Evolutionary conservation across 2,888 invertebrate genomes (phyloP).

Genomic region (Tipula confusa): DNA sequence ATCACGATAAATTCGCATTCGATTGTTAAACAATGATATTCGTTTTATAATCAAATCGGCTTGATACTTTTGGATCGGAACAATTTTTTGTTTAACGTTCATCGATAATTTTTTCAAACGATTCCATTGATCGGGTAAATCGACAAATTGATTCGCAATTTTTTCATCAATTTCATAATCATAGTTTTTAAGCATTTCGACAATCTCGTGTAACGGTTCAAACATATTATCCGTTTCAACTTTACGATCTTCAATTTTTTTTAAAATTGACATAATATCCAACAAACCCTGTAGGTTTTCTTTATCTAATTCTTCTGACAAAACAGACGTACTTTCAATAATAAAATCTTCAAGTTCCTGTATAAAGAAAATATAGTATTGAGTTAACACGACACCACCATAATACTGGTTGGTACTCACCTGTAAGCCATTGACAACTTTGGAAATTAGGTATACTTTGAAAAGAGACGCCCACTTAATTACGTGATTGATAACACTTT

Average conservation of each 20-base stretch:
- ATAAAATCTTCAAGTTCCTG: conserved; percentile 75
- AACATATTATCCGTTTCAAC: conserved; percentile 82
- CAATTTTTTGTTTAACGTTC: conserved; percentile 77
- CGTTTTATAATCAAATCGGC: conserved; percentile 81
- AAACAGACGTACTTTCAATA: conserved; percentile 63
- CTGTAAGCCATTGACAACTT: conserved; percentile 62
- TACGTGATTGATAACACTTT: conserved; percentile 74
- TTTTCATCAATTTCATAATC: conserved; percentile 59
- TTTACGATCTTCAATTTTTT: conserved; percentile 71
- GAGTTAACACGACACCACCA: no score
- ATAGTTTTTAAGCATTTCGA: conserved; percentile 77
- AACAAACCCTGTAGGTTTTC: conserved; percentile 84
- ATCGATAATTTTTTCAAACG: conserved; percentile 78
- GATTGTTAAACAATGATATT: conserved; percentile 72
- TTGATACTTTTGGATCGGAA: conserved; percentile 83
- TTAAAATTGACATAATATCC: conserved; percentile 76
- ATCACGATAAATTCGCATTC: conserved; percentile 71
- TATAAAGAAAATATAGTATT: no score
- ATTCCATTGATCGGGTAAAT: conserved; percentile 84
- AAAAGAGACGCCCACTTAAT: conserved; percentile 86
- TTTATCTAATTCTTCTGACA: conserved; percentile 68
- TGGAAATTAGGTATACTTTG: conserved; percentile 78
- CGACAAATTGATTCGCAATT: conserved; percentile 52
- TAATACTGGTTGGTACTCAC: conserved; percentile 52
- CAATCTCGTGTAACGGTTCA: conserved; percentile 79